Conservation (phyloP, 2,797 vertebrate species). For the Cetoscarus ocellatus region DNA sequence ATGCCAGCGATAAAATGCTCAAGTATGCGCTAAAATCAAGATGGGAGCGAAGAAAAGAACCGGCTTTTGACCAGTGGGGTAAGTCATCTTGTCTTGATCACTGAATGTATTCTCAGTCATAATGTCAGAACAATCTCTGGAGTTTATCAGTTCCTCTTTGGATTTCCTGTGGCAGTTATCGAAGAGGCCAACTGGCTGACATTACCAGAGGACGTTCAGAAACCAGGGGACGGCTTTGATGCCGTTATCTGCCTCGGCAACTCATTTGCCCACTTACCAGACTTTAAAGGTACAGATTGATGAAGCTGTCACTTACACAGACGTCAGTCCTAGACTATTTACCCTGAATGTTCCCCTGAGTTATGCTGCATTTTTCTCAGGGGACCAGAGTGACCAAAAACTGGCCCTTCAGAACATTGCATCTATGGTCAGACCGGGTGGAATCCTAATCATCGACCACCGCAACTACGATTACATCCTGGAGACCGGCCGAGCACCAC, state of each 20-base stretch:
- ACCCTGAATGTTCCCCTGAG: slow-evolving; percentile 42
- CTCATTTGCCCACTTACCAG: slow-evolving; percentile 97
- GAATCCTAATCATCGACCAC: slow-evolving; percentile 96
- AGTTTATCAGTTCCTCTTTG: not conserved
- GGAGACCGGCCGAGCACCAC: slow-evolving; percentile 90
- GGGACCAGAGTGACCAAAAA: slow-evolving; percentile 96
- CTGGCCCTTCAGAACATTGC: slow-evolving; percentile 94
- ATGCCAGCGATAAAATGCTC: slow-evolving; percentile 99
- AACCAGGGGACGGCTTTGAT: slow-evolving; percentile 90
- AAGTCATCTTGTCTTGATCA: slow-evolving; percentile 11
- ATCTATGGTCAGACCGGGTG: slow-evolving; percentile 93
- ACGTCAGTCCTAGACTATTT: not conserved
- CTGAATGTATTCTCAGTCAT: not conserved
- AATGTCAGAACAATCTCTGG: not conserved
- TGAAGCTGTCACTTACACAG: not conserved
- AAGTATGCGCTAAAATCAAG: slow-evolving; percentile 95
- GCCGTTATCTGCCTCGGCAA: slow-evolving; percentile 98
- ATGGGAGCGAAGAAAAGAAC: slow-evolving; percentile 94
- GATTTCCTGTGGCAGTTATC: slow-evolving; percentile 80
- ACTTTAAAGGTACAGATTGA: slow-evolving; percentile 90
- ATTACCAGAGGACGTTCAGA: slow-evolving; percentile 89
- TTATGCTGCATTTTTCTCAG: slow-evolving; percentile 79
- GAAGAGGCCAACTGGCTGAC: slow-evolving; percentile 99
- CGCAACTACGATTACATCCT: slow-evolving; percentile 98
- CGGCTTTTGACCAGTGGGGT: slow-evolving; percentile 96